Evolutionary conservation across 1,140 invertebrate species (phyloP), one percentile per base, ranked within the genome.

Genomic region (Camponotus vicinus): DNA sequence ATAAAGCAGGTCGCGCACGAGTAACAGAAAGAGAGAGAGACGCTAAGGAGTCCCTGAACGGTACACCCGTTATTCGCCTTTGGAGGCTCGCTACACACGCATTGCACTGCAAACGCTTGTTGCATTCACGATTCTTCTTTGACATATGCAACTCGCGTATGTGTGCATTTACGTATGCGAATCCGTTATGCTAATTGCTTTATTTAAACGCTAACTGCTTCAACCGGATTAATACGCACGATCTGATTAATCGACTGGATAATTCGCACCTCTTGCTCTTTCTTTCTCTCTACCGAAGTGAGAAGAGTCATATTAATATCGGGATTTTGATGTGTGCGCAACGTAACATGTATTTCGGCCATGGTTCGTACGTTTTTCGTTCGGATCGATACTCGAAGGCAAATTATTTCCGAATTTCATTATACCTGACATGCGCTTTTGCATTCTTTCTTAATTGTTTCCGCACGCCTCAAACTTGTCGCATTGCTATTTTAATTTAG

Each of bases 51-150:
- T 52, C 89, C 85, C 86, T 89, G 87, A 88, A 88, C 89, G 70
- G 69, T 67, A 73, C 89, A 89, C 59, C 90, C 93, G 93, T 94
- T 93, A 93, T 91, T 79, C 69, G 75, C 90, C 91, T 92, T 92
- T 88, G 92, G 91, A 92, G 91, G 90, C 92, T 93, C 92, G 92
- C 90, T 91, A 86, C 89, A 77, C 75, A 69, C 69, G 13, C 52
- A 9, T 52, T 52, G 49, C 42, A 45, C 42, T 13, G 42, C 15
- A 15, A 15, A 52, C 15, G 49, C 57, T 45, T 37, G 40, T 55
- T 34, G 37, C 45, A 71, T 63, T 42, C 55, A 40, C 9, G 15
- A 61, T 40, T 61, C n/a, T 55, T 34, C 45, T 66, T 73, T 18
- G 63, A 2, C 71, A 4, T 15, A 15, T 52, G 34, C 37, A 11